These are phyloP conservation scores for Furnarius figulus DNA, from an alignment of 2,113 vertebrate genomes.

Conservation along the genomic window DNA sequence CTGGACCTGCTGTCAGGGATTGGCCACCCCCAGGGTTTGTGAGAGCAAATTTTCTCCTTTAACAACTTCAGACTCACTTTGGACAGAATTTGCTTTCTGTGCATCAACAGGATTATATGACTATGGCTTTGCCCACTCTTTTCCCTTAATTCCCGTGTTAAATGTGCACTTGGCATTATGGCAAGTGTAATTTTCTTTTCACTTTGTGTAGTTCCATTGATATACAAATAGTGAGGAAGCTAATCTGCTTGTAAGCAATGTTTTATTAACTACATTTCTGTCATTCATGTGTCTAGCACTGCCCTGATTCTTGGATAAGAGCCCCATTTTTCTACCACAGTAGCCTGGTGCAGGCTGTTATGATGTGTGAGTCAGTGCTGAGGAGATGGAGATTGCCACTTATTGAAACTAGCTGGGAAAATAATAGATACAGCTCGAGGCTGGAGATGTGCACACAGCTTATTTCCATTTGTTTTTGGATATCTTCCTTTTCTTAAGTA, in stretches of 20 bases:
- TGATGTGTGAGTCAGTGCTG: background rate
- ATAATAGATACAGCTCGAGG: background rate
- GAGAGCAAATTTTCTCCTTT: background rate
- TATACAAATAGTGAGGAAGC: background rate
- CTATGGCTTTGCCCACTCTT: background rate
- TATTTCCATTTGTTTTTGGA: background rate
- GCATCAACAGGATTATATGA: accelerated
- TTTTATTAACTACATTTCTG: background rate
- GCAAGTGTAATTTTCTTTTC: background rate
- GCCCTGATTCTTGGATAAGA: background rate
- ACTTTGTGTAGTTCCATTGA: background rate
- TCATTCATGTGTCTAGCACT: background rate
- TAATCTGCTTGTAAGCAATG: background rate
- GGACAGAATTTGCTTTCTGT: background rate
- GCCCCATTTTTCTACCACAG: background rate
- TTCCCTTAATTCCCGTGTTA: background rate
- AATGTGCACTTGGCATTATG: background rate
- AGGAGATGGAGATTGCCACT: background rate
- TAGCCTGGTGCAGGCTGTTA: background rate
- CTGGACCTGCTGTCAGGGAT: background rate
- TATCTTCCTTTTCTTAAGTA: background rate
- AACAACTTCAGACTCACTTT: background rate
- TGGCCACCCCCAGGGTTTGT: no score
- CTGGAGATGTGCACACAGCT: background rate
- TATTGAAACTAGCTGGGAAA: background rate